phyloP scores from a whole-genome alignment of 2,888 invertebrate species.

The Oegoconia quadripuncta region DNA sequence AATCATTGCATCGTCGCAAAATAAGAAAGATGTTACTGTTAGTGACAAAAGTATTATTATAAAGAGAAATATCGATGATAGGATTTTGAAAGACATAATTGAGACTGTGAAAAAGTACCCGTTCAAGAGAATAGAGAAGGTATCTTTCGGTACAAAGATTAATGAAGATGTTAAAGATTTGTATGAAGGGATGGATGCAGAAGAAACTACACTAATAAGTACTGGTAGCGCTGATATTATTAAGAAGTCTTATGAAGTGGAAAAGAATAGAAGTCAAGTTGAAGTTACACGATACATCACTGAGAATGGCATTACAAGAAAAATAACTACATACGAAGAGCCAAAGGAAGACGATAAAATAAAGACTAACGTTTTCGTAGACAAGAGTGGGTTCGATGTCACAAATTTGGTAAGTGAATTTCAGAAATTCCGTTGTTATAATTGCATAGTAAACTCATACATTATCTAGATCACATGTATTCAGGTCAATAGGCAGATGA shows the following conservation, averaged over 20 bases:
- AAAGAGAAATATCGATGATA: constrained; percentile 67
- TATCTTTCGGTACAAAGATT: constrained; percentile 76
- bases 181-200: constrained; percentile 66
- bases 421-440: no score
- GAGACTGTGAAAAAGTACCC: constrained; percentile 74
- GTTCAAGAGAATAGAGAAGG: constrained; percentile 72
- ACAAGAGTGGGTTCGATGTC: constrained; percentile 74
- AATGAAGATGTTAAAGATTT: constrained; percentile 80
- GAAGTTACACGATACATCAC: constrained; percentile 72
- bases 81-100: constrained; percentile 67
- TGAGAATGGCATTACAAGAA: constrained; percentile 69
- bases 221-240: constrained; percentile 57
- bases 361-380: constrained; percentile 72
- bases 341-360: constrained; percentile 73
- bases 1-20: constrained; percentile 65
- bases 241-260: constrained; percentile 67
- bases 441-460: no score
- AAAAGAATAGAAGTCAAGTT: constrained; percentile 70
- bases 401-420: constrained; percentile 69
- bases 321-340: constrained; percentile 73
- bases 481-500: no score
- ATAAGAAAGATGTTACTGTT: constrained; percentile 63
- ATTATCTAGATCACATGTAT: no score
- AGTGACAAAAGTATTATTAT: constrained; percentile 72
- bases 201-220: constrained; percentile 58